Evolutionary conservation across 2,113 vertebrate species (phyloP).

Genomic region (Deroptyus accipitrinus): DNA sequence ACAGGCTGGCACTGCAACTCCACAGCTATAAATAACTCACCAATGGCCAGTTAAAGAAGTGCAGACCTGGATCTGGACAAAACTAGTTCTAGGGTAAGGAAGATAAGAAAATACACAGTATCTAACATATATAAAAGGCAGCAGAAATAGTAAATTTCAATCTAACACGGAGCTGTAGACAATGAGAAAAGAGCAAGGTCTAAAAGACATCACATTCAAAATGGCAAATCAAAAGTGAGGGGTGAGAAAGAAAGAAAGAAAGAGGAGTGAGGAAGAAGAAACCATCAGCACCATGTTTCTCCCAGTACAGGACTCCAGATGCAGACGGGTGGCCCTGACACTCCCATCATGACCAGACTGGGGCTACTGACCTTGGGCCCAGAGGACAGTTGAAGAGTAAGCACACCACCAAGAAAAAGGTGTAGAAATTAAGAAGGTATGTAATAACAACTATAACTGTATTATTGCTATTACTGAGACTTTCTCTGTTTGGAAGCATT

Average conservation of each 20-base stretch:
- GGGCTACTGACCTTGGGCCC: background rate
- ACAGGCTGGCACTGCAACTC: background rate
- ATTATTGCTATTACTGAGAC: background rate
- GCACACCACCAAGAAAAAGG: background rate
- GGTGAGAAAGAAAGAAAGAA: background rate
- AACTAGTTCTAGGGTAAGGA: background rate
- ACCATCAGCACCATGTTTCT: rapidly evolving
- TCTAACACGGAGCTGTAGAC: background rate
- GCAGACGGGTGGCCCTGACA: background rate
- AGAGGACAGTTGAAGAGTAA: background rate
- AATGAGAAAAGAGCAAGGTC: background rate
- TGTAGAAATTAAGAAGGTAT: background rate
- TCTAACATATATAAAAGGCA: background rate
- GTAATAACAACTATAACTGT: background rate
- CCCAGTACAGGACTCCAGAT: background rate
- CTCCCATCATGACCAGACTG: too few relatives aligned
- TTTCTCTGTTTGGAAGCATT: background rate
- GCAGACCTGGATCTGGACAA: background rate
- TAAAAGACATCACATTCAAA: background rate
- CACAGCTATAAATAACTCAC: background rate
- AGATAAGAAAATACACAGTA: background rate
- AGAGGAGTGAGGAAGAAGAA: background rate
- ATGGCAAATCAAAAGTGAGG: rapidly evolving
- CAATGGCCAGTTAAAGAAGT: background rate
- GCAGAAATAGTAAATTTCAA: background rate